phyloP scores from a whole-genome alignment of 2,113 vertebrate genomes.

The Himantopus leucocephalus region DNA sequence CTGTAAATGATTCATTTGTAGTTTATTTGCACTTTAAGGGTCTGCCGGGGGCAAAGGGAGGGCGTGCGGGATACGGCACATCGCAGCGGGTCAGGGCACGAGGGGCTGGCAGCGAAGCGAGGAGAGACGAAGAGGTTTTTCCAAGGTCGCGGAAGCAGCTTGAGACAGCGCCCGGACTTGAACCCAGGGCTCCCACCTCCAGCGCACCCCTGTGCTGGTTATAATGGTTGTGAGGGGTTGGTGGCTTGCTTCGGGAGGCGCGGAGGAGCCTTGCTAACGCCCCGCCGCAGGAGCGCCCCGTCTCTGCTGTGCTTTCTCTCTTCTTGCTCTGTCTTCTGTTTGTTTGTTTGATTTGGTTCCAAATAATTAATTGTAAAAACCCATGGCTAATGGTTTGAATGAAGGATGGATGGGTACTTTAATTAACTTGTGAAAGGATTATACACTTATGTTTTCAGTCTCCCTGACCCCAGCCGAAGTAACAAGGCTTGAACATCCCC shows the following conservation, averaged over 20 bases:
- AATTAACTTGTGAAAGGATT: conserved; percentile 54
- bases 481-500: neutral
- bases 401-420: conserved; percentile 36
- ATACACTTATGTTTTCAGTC: neutral
- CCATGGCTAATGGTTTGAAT: conserved; percentile 39
- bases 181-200: neutral
- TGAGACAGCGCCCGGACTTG: rapidly evolving
- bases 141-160: neutral
- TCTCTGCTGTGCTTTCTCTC: neutral
- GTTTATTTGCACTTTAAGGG: neutral
- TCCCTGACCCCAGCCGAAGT: neutral
- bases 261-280: neutral
- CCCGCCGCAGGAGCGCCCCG: neutral
- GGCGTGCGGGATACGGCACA: rapidly evolving
- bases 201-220: neutral
- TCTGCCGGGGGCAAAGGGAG: neutral
- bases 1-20: neutral
- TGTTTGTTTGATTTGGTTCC: conserved; percentile 57
- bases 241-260: neutral
- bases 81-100: rapidly evolving
- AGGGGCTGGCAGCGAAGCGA: neutral
- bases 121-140: neutral
- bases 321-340: neutral
- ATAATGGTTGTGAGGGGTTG: neutral
- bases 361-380: conserved; percentile 53